Conservation (phyloP, 2,888 invertebrate species). For the Tuberolachnus salignus region DNA sequence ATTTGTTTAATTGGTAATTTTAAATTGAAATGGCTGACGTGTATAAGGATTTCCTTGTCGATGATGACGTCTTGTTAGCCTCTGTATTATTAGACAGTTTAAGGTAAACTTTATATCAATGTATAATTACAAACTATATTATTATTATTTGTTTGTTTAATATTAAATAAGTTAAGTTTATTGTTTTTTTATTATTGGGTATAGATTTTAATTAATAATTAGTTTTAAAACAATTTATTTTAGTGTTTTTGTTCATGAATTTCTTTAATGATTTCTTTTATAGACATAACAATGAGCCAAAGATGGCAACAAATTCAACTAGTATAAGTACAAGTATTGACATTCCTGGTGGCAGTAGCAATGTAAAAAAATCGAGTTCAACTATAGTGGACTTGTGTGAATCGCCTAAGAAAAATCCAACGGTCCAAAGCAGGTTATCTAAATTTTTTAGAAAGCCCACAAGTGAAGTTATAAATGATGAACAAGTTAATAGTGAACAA, state of each 20-base stretch:
- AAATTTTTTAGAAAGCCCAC: conserved; percentile 22
- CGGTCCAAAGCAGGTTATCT: conserved; percentile 45
- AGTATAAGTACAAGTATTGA: no score
- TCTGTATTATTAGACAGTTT: conserved; percentile 59
- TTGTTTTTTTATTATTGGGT: no score
- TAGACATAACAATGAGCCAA: conserved; percentile 31
- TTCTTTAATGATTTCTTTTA: not conserved
- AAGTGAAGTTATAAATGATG: not conserved
- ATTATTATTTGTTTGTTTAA: not conserved
- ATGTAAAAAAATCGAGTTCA: no score
- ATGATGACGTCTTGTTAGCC: conserved; percentile 58
- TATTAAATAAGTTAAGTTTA: no score
- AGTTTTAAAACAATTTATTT: no score
- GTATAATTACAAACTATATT: not conserved
- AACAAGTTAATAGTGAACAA: not conserved
- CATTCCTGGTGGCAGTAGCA: no score
- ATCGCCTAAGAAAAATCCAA: conserved; percentile 30
- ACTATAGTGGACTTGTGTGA: conserved; percentile 27
- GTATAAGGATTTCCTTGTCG: conserved; percentile 10
- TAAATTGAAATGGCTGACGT: not conserved
- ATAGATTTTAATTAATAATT: not conserved
- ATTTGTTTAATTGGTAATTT: not conserved
- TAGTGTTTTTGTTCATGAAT: no score
- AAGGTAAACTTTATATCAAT: conserved; percentile 56
- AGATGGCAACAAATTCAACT: not conserved